phyloP scores from a whole-genome alignment of 2,113 vertebrate genomes.

The Eudyptes chrysolophus region DNA sequence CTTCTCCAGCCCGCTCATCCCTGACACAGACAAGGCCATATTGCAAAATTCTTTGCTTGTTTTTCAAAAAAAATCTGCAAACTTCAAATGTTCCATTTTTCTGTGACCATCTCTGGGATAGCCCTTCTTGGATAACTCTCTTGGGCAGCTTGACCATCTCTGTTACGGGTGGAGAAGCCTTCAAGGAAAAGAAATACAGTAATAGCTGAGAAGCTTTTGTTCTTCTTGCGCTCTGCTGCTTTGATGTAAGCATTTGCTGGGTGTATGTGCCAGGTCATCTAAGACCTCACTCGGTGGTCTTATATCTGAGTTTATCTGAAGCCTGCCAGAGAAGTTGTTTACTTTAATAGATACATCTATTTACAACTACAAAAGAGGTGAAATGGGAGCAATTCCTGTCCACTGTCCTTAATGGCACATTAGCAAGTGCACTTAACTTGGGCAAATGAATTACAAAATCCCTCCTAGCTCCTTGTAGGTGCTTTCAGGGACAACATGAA shows the following conservation, averaged over 20 bases:
- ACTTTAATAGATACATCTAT: accelerated
- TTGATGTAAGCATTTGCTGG: background rate
- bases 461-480: background rate
- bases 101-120: background rate
- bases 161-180: background rate
- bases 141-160: background rate
- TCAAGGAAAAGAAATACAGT: background rate
- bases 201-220: background rate
- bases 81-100: background rate
- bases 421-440: background rate
- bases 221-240: background rate
- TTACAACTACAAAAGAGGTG: background rate
- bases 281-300: background rate
- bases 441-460: background rate
- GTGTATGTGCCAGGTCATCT: background rate
- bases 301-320: background rate
- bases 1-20: background rate
- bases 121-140: background rate
- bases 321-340: background rate
- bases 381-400: background rate
- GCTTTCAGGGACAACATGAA: background rate
- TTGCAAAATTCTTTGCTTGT: background rate
- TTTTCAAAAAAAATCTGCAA: background rate
- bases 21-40: background rate
- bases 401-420: accelerated